These are phyloP conservation scores for Stichodactyla helianthus DNA, from an alignment of 64 coral and sea anemone species.

Conservation along the genomic window DNA sequence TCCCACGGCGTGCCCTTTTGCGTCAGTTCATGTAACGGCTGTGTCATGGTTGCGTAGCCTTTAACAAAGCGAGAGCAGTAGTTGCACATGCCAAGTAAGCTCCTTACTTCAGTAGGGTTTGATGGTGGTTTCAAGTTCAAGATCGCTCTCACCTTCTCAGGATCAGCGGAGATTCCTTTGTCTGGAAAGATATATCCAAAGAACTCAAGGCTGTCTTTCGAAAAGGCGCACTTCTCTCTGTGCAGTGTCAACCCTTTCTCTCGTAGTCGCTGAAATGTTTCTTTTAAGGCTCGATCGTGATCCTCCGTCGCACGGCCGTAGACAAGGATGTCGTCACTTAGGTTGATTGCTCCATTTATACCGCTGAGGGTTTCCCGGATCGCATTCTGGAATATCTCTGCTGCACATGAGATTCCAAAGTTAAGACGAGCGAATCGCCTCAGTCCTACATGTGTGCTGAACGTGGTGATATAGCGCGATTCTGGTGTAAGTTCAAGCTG, in stretches of 20 bases:
- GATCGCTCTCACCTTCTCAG: conserved; percentile 40
- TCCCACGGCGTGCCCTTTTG: no score
- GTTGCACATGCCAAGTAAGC: no score
- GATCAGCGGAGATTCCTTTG: conserved; percentile 41
- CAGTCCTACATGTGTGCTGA: conserved; percentile 59
- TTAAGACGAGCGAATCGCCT: conserved; percentile 33
- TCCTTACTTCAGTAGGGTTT: no score
- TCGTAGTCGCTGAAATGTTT: conserved; percentile 17
- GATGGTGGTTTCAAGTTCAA: conserved; percentile 29
- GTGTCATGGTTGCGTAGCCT: no score
- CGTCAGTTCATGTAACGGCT: no score
- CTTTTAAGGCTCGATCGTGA: conserved; percentile 2
- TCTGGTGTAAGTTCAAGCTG: conserved; percentile 45
- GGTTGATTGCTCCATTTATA: conserved; percentile 41
- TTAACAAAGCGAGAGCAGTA: no score
- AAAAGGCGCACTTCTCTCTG: conserved; percentile 12
- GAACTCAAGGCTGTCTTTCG: conserved; percentile 40
- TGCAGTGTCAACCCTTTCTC: conserved; percentile 24
- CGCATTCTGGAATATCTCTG: conserved; percentile 3
- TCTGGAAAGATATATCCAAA: conserved; percentile 34
- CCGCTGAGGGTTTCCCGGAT: conserved; percentile 47
- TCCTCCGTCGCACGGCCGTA: conserved; percentile 2
- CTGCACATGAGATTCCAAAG: conserved; percentile 39
- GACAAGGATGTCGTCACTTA: conserved; percentile 41
- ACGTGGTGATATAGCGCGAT: conserved; percentile 52